Evolutionary conservation across 2,888 invertebrate species (phyloP).

Genomic region (Ferdinandea cuprea): DNA sequence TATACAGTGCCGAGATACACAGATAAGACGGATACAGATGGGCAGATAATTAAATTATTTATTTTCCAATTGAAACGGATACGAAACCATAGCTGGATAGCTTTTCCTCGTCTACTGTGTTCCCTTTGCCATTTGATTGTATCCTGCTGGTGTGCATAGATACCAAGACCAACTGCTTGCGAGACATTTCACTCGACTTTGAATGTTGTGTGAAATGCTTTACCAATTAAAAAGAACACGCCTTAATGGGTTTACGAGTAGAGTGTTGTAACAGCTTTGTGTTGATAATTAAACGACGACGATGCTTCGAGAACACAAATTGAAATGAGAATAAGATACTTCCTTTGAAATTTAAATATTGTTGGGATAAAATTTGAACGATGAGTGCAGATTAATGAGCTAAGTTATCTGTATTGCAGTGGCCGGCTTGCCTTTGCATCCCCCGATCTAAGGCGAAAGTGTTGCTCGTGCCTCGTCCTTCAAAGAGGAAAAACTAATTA

Average conservation of each 20-base stretch:
- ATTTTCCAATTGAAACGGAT: constrained; percentile 34
- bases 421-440: too few relatives aligned
- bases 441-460: background rate
- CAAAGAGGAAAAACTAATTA: background rate
- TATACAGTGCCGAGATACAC: background rate
- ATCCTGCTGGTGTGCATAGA: too few relatives aligned
- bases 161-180: background rate
- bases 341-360: constrained; percentile 10
- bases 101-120: constrained; percentile 1
- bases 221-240: constrained; percentile 50
- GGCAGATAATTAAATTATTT: constrained; percentile 63
- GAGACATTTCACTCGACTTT: constrained; percentile 2
- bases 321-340: background rate
- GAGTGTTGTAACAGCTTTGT: constrained; percentile 10
- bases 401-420: background rate
- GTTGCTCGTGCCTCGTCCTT: background rate
- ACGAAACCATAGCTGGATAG: constrained; percentile 23
- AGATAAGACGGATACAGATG: constrained; percentile 24
- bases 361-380: background rate
- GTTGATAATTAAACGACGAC: constrained; percentile 35
- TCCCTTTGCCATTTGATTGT: background rate
- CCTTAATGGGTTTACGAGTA: constrained; percentile 32
- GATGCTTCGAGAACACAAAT: constrained; percentile 11
- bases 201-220: constrained; percentile 31
- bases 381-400: constrained; percentile 13